These are phyloP conservation scores for Mus caroli DNA, from an alignment of 2,797 vertebrate genomes.

Conservation along the genomic window DNA sequence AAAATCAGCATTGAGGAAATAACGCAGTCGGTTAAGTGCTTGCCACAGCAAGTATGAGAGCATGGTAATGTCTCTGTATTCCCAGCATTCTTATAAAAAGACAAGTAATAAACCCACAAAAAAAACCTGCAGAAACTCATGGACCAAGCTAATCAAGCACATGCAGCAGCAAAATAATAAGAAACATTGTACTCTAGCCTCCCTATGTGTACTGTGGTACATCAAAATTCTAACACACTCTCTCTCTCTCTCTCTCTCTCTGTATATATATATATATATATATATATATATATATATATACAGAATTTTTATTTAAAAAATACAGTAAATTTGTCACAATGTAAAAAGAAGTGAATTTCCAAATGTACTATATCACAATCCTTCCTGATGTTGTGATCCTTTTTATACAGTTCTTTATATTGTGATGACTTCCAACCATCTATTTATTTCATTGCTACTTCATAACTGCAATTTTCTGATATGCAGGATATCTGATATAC, in stretches of 20 bases:
- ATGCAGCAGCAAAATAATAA: not conserved
- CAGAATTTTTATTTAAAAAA: not conserved
- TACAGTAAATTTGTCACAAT: constrained; percentile 35
- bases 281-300: too few species aligned
- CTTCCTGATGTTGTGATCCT: not conserved
- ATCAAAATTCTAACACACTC: not conserved
- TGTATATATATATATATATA: too few species aligned
- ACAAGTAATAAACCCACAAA: not conserved
- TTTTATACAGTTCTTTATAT: not conserved
- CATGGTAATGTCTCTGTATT: not conserved
- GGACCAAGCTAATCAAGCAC: not conserved
- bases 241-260: too few species aligned
- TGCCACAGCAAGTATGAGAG: not conserved
- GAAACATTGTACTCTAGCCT: not conserved
- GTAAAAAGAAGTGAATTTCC: constrained; percentile 13
- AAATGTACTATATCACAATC: not conserved
- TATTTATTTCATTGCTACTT: not conserved
- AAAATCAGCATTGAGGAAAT: not conserved
- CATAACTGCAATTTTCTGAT: not conserved
- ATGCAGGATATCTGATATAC: not conserved
- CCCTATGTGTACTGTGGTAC: not conserved
- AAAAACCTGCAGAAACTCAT: not conserved
- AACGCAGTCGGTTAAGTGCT: not conserved
- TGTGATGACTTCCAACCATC: not conserved
- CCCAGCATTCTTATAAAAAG: not conserved